phyloP scores from a whole-genome alignment of 2,113 vertebrate species.

The Solea senegalensis region DNA sequence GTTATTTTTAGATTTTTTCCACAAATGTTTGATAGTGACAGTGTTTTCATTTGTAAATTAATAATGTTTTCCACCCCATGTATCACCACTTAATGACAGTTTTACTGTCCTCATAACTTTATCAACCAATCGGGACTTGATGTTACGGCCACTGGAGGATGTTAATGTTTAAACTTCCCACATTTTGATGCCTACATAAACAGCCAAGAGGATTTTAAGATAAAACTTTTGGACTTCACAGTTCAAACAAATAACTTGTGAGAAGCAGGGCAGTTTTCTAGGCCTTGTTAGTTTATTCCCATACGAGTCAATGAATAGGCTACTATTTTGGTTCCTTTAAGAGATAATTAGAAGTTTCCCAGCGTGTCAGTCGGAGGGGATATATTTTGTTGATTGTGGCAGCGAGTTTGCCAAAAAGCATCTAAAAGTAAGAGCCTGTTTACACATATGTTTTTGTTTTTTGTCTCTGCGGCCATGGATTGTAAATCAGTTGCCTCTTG shows the following conservation, averaged over 20 bases:
- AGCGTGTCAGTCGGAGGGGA: constrained; percentile 44
- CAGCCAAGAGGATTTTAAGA: constrained; percentile 1
- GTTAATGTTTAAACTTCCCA: constrained; percentile 20
- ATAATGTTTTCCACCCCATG: neutral
- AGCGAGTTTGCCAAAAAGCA: constrained; percentile 45
- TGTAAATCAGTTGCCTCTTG: constrained; percentile 54
- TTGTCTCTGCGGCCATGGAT: constrained; percentile 53
- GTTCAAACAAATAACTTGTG: constrained; percentile 8
- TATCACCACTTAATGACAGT: neutral
- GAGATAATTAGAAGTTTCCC: constrained; percentile 61
- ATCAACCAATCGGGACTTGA: constrained; percentile 1
- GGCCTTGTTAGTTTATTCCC: neutral
- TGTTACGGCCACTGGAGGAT: neutral
- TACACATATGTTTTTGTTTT: constrained; percentile 67
- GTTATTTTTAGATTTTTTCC: neutral
- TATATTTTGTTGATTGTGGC: constrained; percentile 50
- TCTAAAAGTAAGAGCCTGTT: constrained; percentile 59
- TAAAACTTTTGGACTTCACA: constrained; percentile 3
- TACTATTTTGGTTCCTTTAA: constrained; percentile 18
- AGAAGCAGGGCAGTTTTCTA: neutral
- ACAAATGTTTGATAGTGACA: neutral
- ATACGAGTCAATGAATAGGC: constrained; percentile 11
- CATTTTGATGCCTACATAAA: constrained; percentile 11
- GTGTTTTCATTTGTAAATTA: neutral
- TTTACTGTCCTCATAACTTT: neutral